Evolutionary conservation across 2,797 vertebrate genomes (phyloP).

Genomic region (Garrulus glandarius): DNA sequence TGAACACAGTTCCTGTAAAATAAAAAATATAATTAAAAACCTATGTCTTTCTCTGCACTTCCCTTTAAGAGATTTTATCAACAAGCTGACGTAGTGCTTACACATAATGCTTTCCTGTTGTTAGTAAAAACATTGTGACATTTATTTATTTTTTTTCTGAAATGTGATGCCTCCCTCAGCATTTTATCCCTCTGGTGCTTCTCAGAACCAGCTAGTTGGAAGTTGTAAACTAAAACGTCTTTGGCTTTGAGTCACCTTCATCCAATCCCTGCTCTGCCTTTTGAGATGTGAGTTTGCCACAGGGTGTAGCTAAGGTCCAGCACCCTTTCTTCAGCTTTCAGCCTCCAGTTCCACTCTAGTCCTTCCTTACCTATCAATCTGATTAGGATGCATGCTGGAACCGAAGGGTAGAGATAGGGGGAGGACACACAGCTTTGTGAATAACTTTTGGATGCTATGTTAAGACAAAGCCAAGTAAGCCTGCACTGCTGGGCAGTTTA

Average conservation of each 20-base stretch:
- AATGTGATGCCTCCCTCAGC: not conserved
- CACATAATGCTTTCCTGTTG: not conserved
- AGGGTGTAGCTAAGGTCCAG: not conserved
- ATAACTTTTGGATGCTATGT: not conserved
- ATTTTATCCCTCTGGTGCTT: not conserved
- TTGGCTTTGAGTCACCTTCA: not conserved
- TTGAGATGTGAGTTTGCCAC: not conserved
- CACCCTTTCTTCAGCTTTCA: not conserved
- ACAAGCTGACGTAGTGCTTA: not conserved
- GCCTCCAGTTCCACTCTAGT: not conserved
- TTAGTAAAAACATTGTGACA: not conserved
- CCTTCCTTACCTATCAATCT: not conserved
- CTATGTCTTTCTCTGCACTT: not conserved
- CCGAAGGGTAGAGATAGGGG: not conserved
- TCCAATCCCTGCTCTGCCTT: not conserved
- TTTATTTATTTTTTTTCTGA: conserved; percentile 32
- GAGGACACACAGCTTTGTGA: not conserved
- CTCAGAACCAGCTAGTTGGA: not conserved
- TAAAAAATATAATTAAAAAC: conserved; percentile 11
- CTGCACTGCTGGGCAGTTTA: not conserved
- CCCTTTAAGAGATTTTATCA: not conserved
- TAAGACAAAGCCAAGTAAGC: not conserved
- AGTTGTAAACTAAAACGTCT: not conserved
- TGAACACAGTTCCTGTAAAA: conserved; percentile 85
- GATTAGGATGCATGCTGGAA: not conserved